Percentiles rank a stretch among this genome's conserved stretches.
Evolutionary conservation across 2,113 vertebrate species (phyloP).

Genomic region (Pomatostomus ruficeps): DNA sequence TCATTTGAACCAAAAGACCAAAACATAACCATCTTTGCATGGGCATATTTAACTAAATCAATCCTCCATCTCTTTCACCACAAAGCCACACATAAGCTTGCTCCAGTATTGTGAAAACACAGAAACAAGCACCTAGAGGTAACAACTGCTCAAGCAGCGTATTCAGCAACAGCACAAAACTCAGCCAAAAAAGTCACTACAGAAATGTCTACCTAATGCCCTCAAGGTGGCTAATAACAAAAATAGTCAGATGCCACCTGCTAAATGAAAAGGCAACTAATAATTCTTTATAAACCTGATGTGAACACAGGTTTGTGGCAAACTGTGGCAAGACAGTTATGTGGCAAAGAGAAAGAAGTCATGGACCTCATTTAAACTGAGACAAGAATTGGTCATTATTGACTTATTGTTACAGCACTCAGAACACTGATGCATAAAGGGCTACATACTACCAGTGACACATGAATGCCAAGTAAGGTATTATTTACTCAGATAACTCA

Average conservation of each 20-base stretch:
- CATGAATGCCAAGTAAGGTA: not conserved
- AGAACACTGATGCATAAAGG: not conserved
- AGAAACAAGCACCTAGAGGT: not conserved
- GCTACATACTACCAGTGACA: not conserved
- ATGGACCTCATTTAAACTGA: not conserved
- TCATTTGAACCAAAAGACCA: not conserved
- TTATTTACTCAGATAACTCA: not conserved
- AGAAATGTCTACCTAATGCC: not conserved
- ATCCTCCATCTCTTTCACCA: not conserved
- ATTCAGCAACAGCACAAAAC: not conserved
- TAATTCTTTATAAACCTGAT: not conserved
- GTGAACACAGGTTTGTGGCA: too few species aligned
- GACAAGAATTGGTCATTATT: not conserved
- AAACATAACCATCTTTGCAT: not conserved
- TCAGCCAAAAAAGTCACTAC: not conserved
- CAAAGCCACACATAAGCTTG: not conserved
- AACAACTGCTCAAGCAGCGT: not conserved
- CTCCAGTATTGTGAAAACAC: rapidly evolving
- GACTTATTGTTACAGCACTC: not conserved
- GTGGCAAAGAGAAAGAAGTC: not conserved
- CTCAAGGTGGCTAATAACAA: not conserved
- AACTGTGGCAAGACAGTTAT: not conserved
- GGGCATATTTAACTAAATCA: not conserved
- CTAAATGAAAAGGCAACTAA: not conserved
- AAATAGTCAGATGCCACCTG: not conserved